phyloP scores from a whole-genome alignment of 2,888 invertebrate genomes.

The Andricus quercusramuli region DNA sequence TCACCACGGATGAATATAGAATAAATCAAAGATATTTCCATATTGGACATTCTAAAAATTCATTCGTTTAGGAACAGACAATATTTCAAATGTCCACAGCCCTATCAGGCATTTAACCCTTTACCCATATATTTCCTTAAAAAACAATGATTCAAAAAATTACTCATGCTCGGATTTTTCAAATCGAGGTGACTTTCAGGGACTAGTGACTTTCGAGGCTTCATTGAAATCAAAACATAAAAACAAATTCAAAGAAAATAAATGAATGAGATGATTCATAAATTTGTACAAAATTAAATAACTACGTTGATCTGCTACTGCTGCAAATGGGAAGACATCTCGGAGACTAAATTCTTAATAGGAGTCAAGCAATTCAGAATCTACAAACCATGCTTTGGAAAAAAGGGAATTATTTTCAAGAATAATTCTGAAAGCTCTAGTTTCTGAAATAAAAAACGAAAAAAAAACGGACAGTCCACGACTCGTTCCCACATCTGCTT shows the following conservation, averaged over 20 bases:
- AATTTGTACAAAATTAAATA: background rate
- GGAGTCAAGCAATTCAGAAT: background rate
- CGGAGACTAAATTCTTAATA: background rate
- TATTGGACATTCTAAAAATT: slow-evolving; percentile 49
- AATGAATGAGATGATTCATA: slow-evolving; percentile 10
- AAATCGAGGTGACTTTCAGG: background rate
- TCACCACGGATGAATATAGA: slow-evolving; percentile 71
- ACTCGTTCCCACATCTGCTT: too few relatives aligned
- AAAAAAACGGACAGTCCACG: background rate
- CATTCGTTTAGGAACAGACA: slow-evolving; percentile 5
- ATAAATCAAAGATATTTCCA: slow-evolving; percentile 80
- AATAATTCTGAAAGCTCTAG: background rate
- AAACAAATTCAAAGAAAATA: background rate
- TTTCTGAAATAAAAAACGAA: slow-evolving; percentile 15
- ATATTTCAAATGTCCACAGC: background rate
- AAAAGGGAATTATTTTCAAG: background rate
- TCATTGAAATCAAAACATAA: background rate
- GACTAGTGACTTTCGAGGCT: slow-evolving; percentile 13
- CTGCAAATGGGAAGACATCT: background rate
- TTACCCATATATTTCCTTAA: slow-evolving; percentile 57
- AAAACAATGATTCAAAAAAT: slow-evolving; percentile 35
- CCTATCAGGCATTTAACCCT: slow-evolving; percentile 8
- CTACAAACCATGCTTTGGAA: slow-evolving; percentile 7
- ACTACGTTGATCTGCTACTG: background rate
- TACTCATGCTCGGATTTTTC: slow-evolving; percentile 23